These are phyloP conservation scores for Arctia plantaginis DNA, from an alignment of 2,888 invertebrate genomes.

Conservation along the genomic window DNA sequence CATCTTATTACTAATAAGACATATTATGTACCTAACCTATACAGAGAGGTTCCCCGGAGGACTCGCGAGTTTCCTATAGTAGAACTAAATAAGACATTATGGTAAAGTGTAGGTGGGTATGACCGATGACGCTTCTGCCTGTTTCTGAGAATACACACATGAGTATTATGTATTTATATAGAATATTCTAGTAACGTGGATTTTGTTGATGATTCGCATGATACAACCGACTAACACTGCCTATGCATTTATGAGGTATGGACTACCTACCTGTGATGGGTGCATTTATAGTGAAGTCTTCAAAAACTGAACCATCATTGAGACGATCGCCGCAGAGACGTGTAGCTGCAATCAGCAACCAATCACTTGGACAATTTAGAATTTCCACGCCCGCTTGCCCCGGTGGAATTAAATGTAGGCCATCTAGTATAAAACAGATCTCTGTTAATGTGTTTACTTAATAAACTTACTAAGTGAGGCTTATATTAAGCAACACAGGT, in stretches of 20 bases:
- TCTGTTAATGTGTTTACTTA: not conserved
- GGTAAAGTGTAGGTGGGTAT: too few relatives aligned
- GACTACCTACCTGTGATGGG: conserved; percentile 87
- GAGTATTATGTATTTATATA: too few relatives aligned
- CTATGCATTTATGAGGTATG: not conserved
- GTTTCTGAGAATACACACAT: too few relatives aligned
- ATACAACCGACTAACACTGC: not conserved
- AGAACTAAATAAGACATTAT: too few relatives aligned
- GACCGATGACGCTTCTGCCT: too few relatives aligned
- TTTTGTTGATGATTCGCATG: too few relatives aligned
- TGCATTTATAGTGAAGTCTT: conserved; percentile 89
- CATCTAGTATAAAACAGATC: conserved; percentile 76
- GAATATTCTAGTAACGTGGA: too few relatives aligned
- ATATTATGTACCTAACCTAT: too few relatives aligned
- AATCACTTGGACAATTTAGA: conserved; percentile 92
- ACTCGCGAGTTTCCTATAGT: too few relatives aligned
- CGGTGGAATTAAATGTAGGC: conserved; percentile 87
- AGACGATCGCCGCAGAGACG: conserved; percentile 91
- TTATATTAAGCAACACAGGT: too few relatives aligned
- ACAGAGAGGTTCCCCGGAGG: too few relatives aligned
- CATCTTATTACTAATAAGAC: too few relatives aligned
- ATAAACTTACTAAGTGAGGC: not conserved
- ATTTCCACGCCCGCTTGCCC: conserved; percentile 91
- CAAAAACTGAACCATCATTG: conserved; percentile 89
- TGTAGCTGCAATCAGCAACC: conserved; percentile 89